Base-by-base conservation (phyloP, 2,797 vertebrate species). In the Hozukius guyotensis region DNA sequence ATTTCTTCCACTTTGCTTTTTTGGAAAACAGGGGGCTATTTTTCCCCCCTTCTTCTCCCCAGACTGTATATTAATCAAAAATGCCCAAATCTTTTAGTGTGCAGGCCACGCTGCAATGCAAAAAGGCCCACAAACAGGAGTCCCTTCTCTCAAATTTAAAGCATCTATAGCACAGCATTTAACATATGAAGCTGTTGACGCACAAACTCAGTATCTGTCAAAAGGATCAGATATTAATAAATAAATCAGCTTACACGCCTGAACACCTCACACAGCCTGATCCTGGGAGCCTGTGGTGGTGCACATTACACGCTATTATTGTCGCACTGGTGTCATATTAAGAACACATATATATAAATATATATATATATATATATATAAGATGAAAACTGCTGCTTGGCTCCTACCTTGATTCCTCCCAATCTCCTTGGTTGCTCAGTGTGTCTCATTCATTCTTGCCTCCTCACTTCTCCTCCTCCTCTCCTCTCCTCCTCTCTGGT, bases 381-480 rank as follows among this genome's bases (percentile, higher is more conserved):
- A 76, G 36, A 87, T 72, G 46, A 66, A 91, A 88, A 89, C 72
- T 77, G 72, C 53, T 42, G 64, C 22, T 85, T 78, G 68, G 66
- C 82, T 92, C 96, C 87, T 96, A 96, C 96, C 96, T 96, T 89
- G 90, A 89, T 92, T 94, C 89, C 91, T 93, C 94, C 93, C 93
- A 86, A 91, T 93, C 93, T 94, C 91, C 93, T 90, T 83, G 87
- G 81, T 87, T 81, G 89, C 91, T 96, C 93, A 95, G 88, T 88
- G 90, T 74, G 85, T 92, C 91, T 95, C 95, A 89, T 95, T 94
- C 96, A 95, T 95, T 92, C 92, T 94, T 91, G 87, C 83, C 87
- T 87, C 84, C 89, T 90, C 91, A 83, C 82, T 87, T 81, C 86
- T 92, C 91, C 91, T 92, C 85, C 89, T 86, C 84, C 87, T 85